Conservation (phyloP, 37 sponge, comb jelly and placozoan species). For the Cliona cf. orientalis region DNA sequence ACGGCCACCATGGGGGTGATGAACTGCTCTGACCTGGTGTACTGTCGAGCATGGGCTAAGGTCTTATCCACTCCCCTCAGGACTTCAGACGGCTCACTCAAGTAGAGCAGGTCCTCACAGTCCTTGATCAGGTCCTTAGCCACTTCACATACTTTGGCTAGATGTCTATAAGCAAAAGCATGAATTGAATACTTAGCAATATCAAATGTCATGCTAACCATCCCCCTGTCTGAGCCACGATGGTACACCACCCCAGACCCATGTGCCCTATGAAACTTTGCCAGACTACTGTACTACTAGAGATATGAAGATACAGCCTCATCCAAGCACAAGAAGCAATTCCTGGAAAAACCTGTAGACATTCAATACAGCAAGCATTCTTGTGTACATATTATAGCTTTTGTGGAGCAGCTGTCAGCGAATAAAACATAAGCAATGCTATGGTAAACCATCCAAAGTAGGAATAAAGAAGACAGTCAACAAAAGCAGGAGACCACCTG, state of each 20-base stretch:
- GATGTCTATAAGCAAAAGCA: background rate
- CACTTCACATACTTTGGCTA: slow-evolving; percentile 31
- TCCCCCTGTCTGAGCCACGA: no score
- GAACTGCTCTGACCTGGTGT: slow-evolving; percentile 13
- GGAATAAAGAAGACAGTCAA: no score
- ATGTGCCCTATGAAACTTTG: background rate
- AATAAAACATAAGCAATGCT: no score
- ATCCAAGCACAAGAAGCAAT: background rate
- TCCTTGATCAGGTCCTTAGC: slow-evolving; percentile 33
- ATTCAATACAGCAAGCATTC: no score
- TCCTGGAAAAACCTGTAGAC: no score
- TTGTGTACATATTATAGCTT: no score
- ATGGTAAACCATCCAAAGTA: no score
- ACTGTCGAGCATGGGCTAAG: slow-evolving; percentile 16
- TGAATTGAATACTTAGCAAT: background rate
- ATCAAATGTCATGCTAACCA: no score
- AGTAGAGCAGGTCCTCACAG: slow-evolving; percentile 14
- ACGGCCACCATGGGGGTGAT: slow-evolving; percentile 5
- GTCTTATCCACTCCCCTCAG: background rate
- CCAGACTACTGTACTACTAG: background rate
- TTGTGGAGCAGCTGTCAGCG: no score
- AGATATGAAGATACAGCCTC: background rate
- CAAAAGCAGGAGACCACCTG: no score
- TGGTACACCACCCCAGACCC: no score
- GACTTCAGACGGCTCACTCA: slow-evolving; percentile 3